phyloP scores from a whole-genome alignment of 2,797 vertebrate genomes.

The Cynopterus sphinx region DNA sequence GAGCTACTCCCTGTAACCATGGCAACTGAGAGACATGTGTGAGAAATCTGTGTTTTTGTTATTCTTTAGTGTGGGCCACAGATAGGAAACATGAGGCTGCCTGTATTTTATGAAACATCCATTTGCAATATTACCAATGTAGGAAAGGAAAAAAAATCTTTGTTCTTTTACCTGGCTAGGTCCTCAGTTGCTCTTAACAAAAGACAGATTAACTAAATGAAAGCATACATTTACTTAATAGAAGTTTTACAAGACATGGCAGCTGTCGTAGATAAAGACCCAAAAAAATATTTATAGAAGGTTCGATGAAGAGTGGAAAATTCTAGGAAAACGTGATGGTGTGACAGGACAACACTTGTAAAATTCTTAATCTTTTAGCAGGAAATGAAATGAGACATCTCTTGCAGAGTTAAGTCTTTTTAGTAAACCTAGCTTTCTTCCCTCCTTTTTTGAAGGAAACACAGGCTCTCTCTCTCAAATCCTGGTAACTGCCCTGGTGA shows the following conservation, averaged over 20 bases:
- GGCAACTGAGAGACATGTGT: neutral
- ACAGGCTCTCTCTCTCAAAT: no score
- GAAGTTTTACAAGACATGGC: neutral
- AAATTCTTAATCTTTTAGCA: no score
- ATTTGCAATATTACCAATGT: neutral
- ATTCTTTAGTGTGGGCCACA: neutral
- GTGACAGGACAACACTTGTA: no score
- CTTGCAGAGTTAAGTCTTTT: no score
- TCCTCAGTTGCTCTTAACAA: neutral
- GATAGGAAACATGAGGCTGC: neutral
- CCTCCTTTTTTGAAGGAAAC: no score
- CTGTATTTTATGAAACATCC: constrained; percentile 3
- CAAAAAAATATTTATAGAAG: neutral
- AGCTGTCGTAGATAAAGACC: neutral
- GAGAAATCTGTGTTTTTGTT: neutral
- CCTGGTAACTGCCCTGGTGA: no score
- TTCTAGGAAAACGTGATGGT: neutral
- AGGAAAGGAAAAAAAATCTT: neutral
- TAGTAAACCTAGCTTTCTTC: no score
- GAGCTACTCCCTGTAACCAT: neutral
- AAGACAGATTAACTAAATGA: neutral
- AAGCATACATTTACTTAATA: neutral
- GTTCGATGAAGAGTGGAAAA: neutral
- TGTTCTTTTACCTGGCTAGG: neutral
- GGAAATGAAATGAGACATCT: no score